Percentiles rank a stretch among this genome's conserved stretches.
phyloP scores from a whole-genome alignment of 2,113 vertebrate species.

The Catagonus wagneri region DNA sequence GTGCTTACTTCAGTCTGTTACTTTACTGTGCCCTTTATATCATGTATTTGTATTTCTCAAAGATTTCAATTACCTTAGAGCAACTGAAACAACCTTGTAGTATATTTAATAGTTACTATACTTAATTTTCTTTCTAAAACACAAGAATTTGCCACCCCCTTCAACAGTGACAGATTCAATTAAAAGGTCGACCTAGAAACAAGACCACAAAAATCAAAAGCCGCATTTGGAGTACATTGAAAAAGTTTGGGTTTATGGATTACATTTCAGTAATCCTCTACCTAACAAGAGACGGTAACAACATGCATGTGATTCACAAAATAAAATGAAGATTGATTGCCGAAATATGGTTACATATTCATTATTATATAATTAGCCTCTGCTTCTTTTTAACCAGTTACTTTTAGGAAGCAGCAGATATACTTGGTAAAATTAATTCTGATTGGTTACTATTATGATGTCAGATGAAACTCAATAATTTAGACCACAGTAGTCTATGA shows the following conservation, averaged over 20 bases:
- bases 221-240: slow-evolving; percentile 23
- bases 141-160: neutral
- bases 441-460: neutral
- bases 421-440: slow-evolving; percentile 48
- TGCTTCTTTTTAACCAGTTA: slow-evolving; percentile 19
- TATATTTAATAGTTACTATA: slow-evolving; percentile 42
- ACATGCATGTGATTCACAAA: neutral
- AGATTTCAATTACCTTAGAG: slow-evolving; percentile 23
- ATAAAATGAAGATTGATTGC: neutral
- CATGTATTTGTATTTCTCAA: slow-evolving; percentile 27
- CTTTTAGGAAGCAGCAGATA: slow-evolving; percentile 39
- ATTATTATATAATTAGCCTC: neutral
- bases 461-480: slow-evolving; percentile 17
- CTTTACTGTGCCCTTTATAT: slow-evolving; percentile 34
- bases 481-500: neutral
- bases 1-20: neutral
- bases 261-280: neutral
- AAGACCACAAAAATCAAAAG: slow-evolving; percentile 6
- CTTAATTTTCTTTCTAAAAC: slow-evolving; percentile 50
- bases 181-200: slow-evolving; percentile 40
- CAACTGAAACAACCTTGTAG: neutral
- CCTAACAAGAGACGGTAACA: neutral
- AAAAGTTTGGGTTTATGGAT: neutral
- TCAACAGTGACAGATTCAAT: neutral
- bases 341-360: neutral